Base-by-base conservation (phyloP, 1,140 invertebrate species). In the Scaptomyza graminum region DNA sequence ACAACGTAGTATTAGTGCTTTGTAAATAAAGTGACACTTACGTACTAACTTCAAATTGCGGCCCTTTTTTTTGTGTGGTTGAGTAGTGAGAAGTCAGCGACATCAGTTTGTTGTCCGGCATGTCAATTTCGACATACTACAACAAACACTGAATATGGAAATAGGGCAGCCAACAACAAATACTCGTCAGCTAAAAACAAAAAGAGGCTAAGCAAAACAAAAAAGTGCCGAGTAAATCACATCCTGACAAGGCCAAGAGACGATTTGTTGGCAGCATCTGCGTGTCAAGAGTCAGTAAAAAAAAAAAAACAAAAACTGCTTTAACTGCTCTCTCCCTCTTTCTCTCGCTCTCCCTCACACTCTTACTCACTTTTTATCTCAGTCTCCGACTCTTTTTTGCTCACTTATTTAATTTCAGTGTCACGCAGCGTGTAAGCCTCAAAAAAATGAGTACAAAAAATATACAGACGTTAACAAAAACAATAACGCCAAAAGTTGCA, bases 221-320 rank as follows among this genome's bases (percentile, higher is more conserved):
- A 44, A 59, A 15, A 18, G 7, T 28, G 52, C 56, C 46, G 22
- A 37, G 51, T 44, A 51, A 39, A 65, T 56, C 49, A 50, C 68
- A 71, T 85, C 64, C 60, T 64, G 31, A 9, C 74, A 87, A 88
- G 82, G 82, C 50, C 82, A 68, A 52, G 44, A 25, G 69, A 77
- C 61, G 65, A 59, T 51, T 34, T 43, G 31, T n/a, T 62, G 28
- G 46, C 15, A 60, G 57, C 16, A 25, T 22, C 43, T 57, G 34
- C 63, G 41, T 57, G 44, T 56, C 55, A 65, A 52, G 25, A 49
- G 49, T 41, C 25, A 41, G 37, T 9, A 31, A 49, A 55, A 15
- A 31, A 37, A 47, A 50, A 47, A 51, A 28, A 18, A 25, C 43
- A 49, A 47, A 47, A 56, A 28, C 15, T 16, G 22, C 46, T 39